Evolutionary conservation across 2,888 invertebrate genomes (phyloP).

Genomic region (Drosophila pegasa): DNA sequence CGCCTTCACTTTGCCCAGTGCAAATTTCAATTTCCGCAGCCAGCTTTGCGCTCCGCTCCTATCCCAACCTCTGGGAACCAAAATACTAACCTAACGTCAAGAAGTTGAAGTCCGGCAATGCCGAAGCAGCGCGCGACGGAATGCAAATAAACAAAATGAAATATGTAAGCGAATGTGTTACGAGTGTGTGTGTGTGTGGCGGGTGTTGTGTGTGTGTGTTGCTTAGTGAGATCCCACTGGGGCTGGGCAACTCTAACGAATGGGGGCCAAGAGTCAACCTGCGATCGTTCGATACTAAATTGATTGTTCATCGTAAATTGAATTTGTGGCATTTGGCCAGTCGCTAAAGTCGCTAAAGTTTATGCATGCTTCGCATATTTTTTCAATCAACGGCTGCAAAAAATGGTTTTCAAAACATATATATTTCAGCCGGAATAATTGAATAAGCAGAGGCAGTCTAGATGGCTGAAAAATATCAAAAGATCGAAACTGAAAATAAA

Average conservation of each 20-base stretch:
- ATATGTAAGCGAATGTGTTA: conserved; percentile 58
- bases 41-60: conserved; percentile 10
- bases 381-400: conserved; percentile 45
- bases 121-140: conserved; percentile 29
- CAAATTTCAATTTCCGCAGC: conserved; percentile 63
- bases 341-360: conserved; percentile 46
- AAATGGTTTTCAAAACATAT: conserved; percentile 20
- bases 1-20: conserved; percentile 65
- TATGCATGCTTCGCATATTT: conserved; percentile 42
- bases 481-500: neutral
- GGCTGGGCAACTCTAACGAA: conserved; percentile 53
- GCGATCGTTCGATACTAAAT: conserved; percentile 66
- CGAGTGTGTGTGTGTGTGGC: conserved; percentile 21
- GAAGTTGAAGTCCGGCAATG: conserved; percentile 31
- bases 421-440: conserved; percentile 16
- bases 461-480: neutral
- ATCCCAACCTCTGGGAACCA: conserved; percentile 45
- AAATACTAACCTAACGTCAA: conserved; percentile 49
- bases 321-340: conserved; percentile 63
- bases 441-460: neutral
- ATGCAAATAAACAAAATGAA: conserved; percentile 71
- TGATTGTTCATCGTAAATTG: conserved; percentile 70
- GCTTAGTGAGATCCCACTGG: conserved; percentile 36
- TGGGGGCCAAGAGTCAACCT: conserved; percentile 73
- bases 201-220: conserved; percentile 26